Evolutionary conservation across 2,797 vertebrate genomes (phyloP).

Genomic region (Micrastur ruficollis): DNA sequence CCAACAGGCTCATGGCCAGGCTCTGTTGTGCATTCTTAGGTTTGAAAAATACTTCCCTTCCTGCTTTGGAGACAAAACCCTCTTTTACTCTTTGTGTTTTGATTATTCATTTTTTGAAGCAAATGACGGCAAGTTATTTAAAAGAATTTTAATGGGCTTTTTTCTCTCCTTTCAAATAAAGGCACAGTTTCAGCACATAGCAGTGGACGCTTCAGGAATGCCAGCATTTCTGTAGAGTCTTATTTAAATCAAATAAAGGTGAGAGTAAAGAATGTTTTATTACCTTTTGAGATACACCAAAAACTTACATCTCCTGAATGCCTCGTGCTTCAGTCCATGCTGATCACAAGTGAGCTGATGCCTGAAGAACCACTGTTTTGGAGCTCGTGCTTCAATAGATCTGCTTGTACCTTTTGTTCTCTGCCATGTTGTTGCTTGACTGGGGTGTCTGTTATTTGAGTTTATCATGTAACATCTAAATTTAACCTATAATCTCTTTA

Average conservation of each 20-base stretch:
- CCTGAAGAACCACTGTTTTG: not conserved
- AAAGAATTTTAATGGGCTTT: slow-evolving; percentile 13
- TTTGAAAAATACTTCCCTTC: slow-evolving; percentile 54
- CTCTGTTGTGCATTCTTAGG: slow-evolving; percentile 36
- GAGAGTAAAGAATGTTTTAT: not conserved
- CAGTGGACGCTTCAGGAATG: not conserved
- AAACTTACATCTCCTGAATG: not conserved
- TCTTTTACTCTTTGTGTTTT: slow-evolving; percentile 34
- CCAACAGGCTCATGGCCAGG: slow-evolving; percentile 22
- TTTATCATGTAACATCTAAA: not conserved
- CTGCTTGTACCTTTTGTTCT: not conserved
- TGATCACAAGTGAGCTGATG: not conserved
- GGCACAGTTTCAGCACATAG: not conserved
- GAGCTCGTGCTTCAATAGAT: not conserved
- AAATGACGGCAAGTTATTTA: not conserved
- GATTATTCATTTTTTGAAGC: slow-evolving; percentile 35
- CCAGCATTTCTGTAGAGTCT: not conserved
- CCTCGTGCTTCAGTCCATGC: not conserved
- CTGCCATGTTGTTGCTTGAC: not conserved
- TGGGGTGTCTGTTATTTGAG: not conserved
- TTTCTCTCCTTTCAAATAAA: slow-evolving; percentile 1
- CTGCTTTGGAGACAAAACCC: slow-evolving; percentile 31
- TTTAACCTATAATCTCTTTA: not conserved
- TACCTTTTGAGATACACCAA: not conserved
- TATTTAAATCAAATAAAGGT: not conserved